Evolutionary conservation across 1,140 invertebrate genomes (phyloP), one percentile per base, ranked within the genome.

Genomic region (Drosophila ambigua): DNA sequence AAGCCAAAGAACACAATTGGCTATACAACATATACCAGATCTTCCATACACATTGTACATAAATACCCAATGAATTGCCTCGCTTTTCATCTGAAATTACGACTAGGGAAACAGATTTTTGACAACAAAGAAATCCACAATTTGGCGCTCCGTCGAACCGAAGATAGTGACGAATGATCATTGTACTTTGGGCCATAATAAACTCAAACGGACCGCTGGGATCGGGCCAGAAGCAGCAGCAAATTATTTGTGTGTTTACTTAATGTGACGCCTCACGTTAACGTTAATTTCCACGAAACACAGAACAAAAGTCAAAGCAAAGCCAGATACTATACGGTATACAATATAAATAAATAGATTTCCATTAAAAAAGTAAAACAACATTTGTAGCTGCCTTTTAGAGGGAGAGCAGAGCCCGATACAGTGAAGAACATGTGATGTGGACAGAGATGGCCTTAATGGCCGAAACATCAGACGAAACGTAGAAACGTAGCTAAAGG

Each of bases 381-480:
- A 73, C 64, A 82, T 51, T 71, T 75, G 51, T 64, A 66, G 69
- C 65, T 71, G 68, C 78, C 66, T 75, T 75, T 59, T 66, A 35
- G 64, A 72, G 55, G 45, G n/a, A 31, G 16, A 52, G 5, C 24
- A 49, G 26, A 13, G 13, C 44, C 50, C 24, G 72, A 49, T 28
- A 64, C 28, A 31, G 26, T 28, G 7, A 20, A 48, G 49, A 57
- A 57, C 55, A 39, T 31, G 16, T 65, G 16, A 52, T 72, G 79
- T 72, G 76, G 76, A 60, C 65, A 78, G 59, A 78, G 57, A 65
- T 77, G 72, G 64, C 76, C 72, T 72, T 64, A 84, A 83, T 68
- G 79, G 75, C 62, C 24, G 23, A 24, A 35, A 16, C 63, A 48
- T 52, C 54, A 43, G 41, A 31, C 31, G 28, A 28, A 28, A 28